Conservation (phyloP, 2,797 vertebrate genomes). For the Amblyopsis hoosieri region DNA sequence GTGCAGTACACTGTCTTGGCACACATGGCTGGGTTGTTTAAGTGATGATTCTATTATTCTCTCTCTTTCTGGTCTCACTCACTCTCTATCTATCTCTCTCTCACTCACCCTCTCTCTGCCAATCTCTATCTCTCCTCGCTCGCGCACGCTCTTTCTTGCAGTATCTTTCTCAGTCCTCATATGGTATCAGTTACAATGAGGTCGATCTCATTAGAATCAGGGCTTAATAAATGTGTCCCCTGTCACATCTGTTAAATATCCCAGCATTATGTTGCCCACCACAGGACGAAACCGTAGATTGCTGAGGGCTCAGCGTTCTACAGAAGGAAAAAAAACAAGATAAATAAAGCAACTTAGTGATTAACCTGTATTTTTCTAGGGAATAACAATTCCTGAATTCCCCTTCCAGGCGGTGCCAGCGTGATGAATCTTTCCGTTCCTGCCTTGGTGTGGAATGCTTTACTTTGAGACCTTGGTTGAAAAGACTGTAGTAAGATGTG, state of each 20-base stretch:
- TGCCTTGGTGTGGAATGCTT: constrained; percentile 31
- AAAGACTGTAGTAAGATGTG: constrained; percentile 21
- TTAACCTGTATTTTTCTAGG: constrained; percentile 45
- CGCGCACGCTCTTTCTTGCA: not conserved
- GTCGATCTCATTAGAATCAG: not conserved
- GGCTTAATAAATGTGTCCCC: not conserved
- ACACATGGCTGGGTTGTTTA: not conserved
- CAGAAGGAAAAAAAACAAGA: not conserved
- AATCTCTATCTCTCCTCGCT: not conserved
- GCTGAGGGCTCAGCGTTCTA: constrained; percentile 38
- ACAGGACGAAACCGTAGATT: constrained; percentile 22
- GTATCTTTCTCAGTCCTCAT: not conserved
- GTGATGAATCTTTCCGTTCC: constrained; percentile 52
- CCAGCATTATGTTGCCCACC: constrained; percentile 32
- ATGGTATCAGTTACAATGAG: not conserved
- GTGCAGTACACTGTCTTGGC: not conserved
- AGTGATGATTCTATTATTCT: constrained; percentile 4
- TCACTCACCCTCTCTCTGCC: not conserved
- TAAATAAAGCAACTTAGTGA: constrained; percentile 51
- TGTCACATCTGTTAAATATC: constrained; percentile 17
- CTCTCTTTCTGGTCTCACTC: constrained; percentile 21
- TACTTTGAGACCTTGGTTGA: constrained; percentile 27
- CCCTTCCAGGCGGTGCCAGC: constrained; percentile 37
- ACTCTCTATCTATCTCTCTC: constrained; percentile 15
- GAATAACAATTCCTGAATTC: constrained; percentile 57